phyloP scores from a whole-genome alignment of 2,113 vertebrate species.

The Bujurquina vittata region DNA sequence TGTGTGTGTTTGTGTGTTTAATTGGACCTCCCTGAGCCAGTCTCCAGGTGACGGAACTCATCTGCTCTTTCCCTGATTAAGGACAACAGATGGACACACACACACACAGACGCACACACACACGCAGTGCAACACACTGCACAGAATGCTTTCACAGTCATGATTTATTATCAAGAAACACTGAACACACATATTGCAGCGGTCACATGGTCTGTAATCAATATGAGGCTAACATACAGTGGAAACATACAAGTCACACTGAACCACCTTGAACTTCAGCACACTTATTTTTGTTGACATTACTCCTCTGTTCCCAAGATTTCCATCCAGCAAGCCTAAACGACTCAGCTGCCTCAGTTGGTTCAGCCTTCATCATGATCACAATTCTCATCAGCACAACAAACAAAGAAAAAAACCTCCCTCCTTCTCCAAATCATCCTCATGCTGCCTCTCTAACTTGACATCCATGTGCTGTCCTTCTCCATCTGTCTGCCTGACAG shows the following conservation, averaged over 20 bases:
- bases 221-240: constrained; percentile 28
- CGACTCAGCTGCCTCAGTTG: constrained; percentile 8
- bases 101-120: constrained; percentile 7
- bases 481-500: constrained; percentile 32
- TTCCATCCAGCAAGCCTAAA: neutral
- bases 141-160: constrained; percentile 9
- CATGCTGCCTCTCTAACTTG: constrained; percentile 22
- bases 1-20: constrained; percentile 63
- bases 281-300: neutral
- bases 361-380: constrained; percentile 7
- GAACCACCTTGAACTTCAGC: constrained; percentile 12
- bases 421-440: constrained; percentile 7
- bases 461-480: constrained; percentile 19
- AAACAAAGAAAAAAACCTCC: neutral
- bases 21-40: constrained; percentile 76
- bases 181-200: constrained; percentile 7
- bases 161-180: constrained; percentile 36
- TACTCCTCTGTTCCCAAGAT: neutral
- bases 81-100: constrained; percentile 76
- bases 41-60: constrained; percentile 78
- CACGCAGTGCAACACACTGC: neutral
- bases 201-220: constrained; percentile 40
- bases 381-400: constrained; percentile 17
- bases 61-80: constrained; percentile 77
- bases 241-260: neutral